Base-by-base conservation (phyloP, 2,888 invertebrate genomes). In the Himalopsyche tibetana region DNA sequence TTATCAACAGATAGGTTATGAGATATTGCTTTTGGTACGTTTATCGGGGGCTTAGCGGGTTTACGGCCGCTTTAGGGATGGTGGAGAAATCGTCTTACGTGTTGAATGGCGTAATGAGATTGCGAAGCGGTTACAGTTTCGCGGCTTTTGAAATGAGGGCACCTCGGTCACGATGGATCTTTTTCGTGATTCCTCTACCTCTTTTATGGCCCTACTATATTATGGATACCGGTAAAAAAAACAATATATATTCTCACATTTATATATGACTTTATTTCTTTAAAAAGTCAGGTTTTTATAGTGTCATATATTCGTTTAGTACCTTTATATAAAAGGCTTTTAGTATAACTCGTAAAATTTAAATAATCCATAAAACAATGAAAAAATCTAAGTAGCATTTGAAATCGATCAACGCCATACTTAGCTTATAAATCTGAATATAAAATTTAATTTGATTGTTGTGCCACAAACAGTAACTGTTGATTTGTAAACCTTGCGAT, bases 1-100 rank as follows among this genome's bases (percentile, higher is more conserved):
- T 83, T 83, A 83, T 83, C 86, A 19, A n/a, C 80, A 69, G 86
- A 86, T 85, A 86, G 85, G 84, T 82, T 85, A 86, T 86, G 86
- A 88, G 86, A 85, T 86, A 88, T 85, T 56, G 63, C 81, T 9
- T 36, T 28, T 17, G 36, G 56, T 51, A 82, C 82, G 17, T 45
- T 82, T 84, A 74, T 84, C 56, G 42, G 42, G 80, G 82, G 80
- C 84, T 84, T 84, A 84, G 80, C 80, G 84, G 63, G 56, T 84
- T 84, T 84, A 84, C 84, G 80, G 45, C 40, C 84, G 55, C 56
- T 84, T 80, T 80, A 86, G 80, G 74, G 86, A 83, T 82, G 74
- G 36, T 36, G 86, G 79, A n/a, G 81, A 82, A 38, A 83, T 28
- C 51, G 15, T n/a, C 69, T 42, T n/a, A 69, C 83, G 74, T 83